Base-by-base conservation (phyloP, 2,113 vertebrate genomes). In the Zosterops japonicus region DNA sequence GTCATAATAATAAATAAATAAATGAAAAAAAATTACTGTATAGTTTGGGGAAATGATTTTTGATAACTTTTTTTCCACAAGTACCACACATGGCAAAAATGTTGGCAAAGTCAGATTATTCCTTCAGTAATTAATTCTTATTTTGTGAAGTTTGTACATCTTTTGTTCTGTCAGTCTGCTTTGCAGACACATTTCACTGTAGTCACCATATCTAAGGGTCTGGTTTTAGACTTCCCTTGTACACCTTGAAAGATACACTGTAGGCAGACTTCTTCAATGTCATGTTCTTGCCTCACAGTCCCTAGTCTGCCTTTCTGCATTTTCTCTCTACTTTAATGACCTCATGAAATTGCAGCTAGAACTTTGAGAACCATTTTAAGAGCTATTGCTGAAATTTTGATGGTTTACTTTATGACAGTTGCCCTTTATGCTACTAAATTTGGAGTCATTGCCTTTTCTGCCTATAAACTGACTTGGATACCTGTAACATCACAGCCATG, bases 1-100 rank as follows among this genome's bases (percentile, higher is more conserved):
- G 11, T 75, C 16, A 44, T 83, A 96, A 72, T 64, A 93, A 91
- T 63, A 82, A 96, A 89, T 89, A 94, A 94, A 91, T 95, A 64
- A 39, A 39, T 39, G 39, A 39, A 83, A 87, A 92, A 90, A 71
- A 69, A 29, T 14, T 55, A 72, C 50, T 60, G 65, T 65, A 36
- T 41, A 81, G 6, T 10, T 56, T 41, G 11, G 21, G 16, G 15
- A 75, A 71, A 88, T 42, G 0, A 61, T 33, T 86, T 83, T 80
- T 75, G 6, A 24, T 50, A 63, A 46, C 15, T 44, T 56, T 22
- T 49, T 44, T 80, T 47, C 11, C n/a, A 53, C 31, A 44, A 28
- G 16, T 18, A 65, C 24, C 2, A 14, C 17, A 20, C 11, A 35
- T 14, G 6, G 4, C 22, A 94, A 86, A 85, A 90, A 83, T 57